A percentile compares a stretch with the other conserved stretches of the same genome.
phyloP scores from a whole-genome alignment of 1,140 invertebrate species.

The Zaprionus capensis region DNA sequence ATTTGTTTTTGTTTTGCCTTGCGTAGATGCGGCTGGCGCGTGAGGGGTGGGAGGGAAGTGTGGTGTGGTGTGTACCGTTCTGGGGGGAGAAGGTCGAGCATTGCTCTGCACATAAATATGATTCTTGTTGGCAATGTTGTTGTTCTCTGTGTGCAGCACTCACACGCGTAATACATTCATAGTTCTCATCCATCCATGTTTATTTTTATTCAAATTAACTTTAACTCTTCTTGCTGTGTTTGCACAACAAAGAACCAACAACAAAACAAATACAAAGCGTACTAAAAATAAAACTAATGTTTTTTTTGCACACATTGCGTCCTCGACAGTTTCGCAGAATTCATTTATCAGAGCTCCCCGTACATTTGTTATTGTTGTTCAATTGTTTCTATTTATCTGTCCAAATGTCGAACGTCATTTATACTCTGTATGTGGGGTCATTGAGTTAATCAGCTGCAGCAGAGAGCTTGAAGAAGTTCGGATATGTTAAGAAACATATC shows the following conservation, averaged over 20 bases:
- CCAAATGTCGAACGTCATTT: slow-evolving; percentile 49
- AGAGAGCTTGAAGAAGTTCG: neutral
- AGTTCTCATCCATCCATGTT: slow-evolving; percentile 31
- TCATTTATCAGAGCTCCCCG: slow-evolving; percentile 68
- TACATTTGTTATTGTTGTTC: slow-evolving; percentile 71
- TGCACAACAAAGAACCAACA: slow-evolving; percentile 25
- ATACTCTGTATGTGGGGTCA: neutral
- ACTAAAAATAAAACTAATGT: slow-evolving; percentile 21
- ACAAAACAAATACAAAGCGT: slow-evolving; percentile 16
- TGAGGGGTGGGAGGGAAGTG: neutral
- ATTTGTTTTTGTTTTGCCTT: slow-evolving; percentile 62
- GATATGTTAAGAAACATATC: too few relatives aligned
- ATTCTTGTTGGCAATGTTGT: neutral
- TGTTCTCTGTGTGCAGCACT: neutral
- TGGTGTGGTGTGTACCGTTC: neutral
- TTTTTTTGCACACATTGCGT: slow-evolving; percentile 47
- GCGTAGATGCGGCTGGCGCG: neutral
- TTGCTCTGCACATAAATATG: slow-evolving; percentile 55
- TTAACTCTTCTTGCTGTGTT: slow-evolving; percentile 25
- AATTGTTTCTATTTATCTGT: slow-evolving; percentile 65
- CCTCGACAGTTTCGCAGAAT: slow-evolving; percentile 73
- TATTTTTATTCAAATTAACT: slow-evolving; percentile 63
- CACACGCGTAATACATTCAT: slow-evolving; percentile 19
- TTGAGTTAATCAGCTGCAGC: neutral
- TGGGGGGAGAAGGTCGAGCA: slow-evolving; percentile 44